Evolutionary conservation across 2,888 invertebrate species (phyloP).

Genomic region (Timandra comae): DNA sequence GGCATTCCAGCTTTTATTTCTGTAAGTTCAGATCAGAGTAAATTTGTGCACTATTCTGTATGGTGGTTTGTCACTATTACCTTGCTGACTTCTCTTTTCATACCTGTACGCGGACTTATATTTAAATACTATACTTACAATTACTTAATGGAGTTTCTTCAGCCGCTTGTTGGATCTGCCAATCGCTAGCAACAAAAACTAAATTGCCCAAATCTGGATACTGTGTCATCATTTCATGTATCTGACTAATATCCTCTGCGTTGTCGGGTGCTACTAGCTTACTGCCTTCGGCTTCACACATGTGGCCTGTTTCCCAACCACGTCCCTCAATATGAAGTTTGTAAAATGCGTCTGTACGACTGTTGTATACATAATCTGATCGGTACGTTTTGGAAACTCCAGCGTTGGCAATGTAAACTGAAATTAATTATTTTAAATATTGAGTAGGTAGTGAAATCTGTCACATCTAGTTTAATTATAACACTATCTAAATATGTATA

Average conservation of each 20-base stretch:
- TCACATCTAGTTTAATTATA: too few relatives aligned
- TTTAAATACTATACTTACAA: too few relatives aligned
- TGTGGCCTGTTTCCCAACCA: background rate
- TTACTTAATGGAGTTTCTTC: conserved; percentile 33
- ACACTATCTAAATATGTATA: too few relatives aligned
- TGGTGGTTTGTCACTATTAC: too few relatives aligned
- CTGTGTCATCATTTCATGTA: conserved; percentile 45
- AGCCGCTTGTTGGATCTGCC: conserved; percentile 33
- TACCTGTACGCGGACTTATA: too few relatives aligned
- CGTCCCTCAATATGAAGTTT: conserved; percentile 44
- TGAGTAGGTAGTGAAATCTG: too few relatives aligned
- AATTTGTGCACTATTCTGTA: too few relatives aligned
- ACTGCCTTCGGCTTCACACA: conserved; percentile 41
- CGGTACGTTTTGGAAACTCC: conserved; percentile 38
- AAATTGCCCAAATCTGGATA: conserved; percentile 43
- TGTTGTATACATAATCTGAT: conserved; percentile 45
- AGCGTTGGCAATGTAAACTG: too few relatives aligned
- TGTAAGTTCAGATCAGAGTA: too few relatives aligned
- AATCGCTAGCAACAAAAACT: conserved; percentile 40
- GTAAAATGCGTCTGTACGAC: conserved; percentile 45
- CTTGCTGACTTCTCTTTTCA: too few relatives aligned
- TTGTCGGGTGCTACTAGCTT: conserved; percentile 32
- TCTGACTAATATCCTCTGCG: conserved; percentile 32
- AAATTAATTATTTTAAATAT: too few relatives aligned
- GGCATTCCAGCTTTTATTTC: too few relatives aligned